phyloP scores from a whole-genome alignment of 2,113 vertebrate species.

The Tretioscincus oriximinensis region DNA sequence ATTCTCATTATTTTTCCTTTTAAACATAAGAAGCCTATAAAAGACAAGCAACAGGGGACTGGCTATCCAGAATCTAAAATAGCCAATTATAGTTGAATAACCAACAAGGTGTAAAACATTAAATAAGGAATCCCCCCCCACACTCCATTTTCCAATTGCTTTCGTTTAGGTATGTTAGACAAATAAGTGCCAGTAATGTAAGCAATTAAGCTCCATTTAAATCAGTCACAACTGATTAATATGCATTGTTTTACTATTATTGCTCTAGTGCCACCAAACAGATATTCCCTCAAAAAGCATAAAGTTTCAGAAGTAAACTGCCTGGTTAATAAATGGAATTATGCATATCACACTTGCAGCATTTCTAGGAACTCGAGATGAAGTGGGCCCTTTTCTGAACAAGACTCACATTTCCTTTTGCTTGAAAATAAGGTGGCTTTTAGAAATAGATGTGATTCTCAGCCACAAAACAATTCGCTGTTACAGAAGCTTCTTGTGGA shows the following conservation, averaged over 20 bases:
- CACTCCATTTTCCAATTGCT: conserved; percentile 11
- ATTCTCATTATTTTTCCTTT: conserved; percentile 53
- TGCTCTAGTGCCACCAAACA: conserved; percentile 30
- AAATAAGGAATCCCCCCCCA: not conserved
- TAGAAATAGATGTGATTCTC: not conserved
- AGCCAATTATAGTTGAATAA: conserved; percentile 34
- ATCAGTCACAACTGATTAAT: conserved; percentile 47
- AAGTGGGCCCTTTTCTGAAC: not conserved
- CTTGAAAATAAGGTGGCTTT: not conserved
- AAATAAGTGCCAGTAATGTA: conserved; percentile 36
- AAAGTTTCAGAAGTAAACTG: conserved; percentile 28
- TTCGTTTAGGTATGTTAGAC: conserved; percentile 46
- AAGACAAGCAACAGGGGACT: conserved; percentile 21
- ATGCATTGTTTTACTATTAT: conserved; percentile 15
- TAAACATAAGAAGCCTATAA: conserved; percentile 47
- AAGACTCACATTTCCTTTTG: not conserved
- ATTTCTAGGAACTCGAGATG: conserved; percentile 11
- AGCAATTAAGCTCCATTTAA: conserved; percentile 49
- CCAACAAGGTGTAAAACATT: conserved; percentile 25
- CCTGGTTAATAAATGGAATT: conserved; percentile 38
- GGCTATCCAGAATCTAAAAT: conserved; percentile 39
- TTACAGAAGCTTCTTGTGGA: not conserved
- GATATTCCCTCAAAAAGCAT: conserved; percentile 32
- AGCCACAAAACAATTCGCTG: not conserved
- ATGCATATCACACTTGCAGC: not conserved